Evolutionary conservation across 2,888 invertebrate genomes (phyloP).

Genomic region (Ctenicera cuprea): DNA sequence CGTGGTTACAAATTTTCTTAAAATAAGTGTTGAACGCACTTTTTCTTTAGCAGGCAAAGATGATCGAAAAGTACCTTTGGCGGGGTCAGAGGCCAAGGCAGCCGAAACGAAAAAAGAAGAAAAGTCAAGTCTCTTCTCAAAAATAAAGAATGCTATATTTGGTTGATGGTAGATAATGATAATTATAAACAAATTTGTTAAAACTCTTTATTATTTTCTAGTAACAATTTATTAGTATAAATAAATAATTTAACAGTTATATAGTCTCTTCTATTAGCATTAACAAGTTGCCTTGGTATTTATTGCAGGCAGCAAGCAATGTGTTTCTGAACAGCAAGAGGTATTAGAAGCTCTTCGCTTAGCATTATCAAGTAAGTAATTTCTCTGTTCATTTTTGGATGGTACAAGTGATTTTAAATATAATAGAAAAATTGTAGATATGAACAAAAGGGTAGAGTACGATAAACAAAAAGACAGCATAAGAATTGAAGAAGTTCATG

Average conservation of each 20-base stretch:
- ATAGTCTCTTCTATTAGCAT: conserved; percentile 40
- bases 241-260: conserved; percentile 47
- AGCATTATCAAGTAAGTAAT: conserved; percentile 74
- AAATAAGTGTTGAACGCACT: conserved; percentile 62
- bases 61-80: conserved; percentile 70
- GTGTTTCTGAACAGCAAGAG: conserved; percentile 76
- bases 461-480: conserved; percentile 42
- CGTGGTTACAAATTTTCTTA: neutral
- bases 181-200: conserved; percentile 23
- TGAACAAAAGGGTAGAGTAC: conserved; percentile 57
- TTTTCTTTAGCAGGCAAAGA: conserved; percentile 72
- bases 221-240: conserved; percentile 43
- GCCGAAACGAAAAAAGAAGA: conserved; percentile 71
- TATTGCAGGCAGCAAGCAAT: conserved; percentile 79
- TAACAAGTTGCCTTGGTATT: conserved; percentile 48
- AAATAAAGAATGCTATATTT: conserved; percentile 78
- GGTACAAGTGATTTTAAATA: conserved; percentile 46
- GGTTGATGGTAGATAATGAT: conserved; percentile 69
- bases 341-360: conserved; percentile 78
- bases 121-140: conserved; percentile 74
- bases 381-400: conserved; percentile 6
- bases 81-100: conserved; percentile 73
- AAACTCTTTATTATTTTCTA: conserved; percentile 43
- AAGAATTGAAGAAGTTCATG: conserved; percentile 38
- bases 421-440: conserved; percentile 50